phyloP scores from a whole-genome alignment of 2,888 invertebrate genomes.

The Coecobrya sp. region DNA sequence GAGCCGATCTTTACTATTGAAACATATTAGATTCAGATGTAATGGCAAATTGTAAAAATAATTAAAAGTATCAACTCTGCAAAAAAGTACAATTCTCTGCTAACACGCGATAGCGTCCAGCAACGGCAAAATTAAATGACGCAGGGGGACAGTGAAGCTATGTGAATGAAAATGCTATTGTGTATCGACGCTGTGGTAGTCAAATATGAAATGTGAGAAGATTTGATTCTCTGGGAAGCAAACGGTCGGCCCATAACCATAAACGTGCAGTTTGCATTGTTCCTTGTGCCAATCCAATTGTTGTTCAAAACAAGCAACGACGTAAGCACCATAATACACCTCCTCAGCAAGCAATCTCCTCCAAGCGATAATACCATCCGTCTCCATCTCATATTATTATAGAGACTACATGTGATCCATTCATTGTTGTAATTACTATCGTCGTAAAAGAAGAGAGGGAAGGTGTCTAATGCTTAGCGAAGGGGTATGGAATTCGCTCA shows the following conservation, averaged over 20 bases:
- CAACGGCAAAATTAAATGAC: not conserved
- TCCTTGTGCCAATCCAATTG: slow-evolving; percentile 18
- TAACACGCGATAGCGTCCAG: slow-evolving; percentile 14
- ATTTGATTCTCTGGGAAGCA: slow-evolving; percentile 57
- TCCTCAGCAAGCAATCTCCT: not conserved
- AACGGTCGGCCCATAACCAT: not conserved
- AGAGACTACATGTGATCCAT: not conserved
- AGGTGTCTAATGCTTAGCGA: slow-evolving; percentile 52
- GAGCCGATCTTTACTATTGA: not conserved
- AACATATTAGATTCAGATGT: not conserved
- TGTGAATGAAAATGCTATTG: not conserved
- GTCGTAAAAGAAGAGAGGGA: not conserved
- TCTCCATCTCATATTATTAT: slow-evolving; percentile 21
- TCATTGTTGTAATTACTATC: slow-evolving; percentile 19
- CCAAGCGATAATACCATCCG: slow-evolving; percentile 4
- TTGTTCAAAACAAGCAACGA: slow-evolving; percentile 11
- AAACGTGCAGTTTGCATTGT: slow-evolving; percentile 49
- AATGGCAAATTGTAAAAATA: too few species aligned
- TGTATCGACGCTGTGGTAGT: slow-evolving; percentile 25
- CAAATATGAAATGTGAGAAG: slow-evolving; percentile 53
- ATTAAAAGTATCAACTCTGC: too few species aligned
- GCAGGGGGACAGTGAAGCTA: not conserved
- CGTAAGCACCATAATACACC: not conserved
- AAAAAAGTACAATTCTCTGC: not conserved
- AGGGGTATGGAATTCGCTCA: slow-evolving; percentile 25